Evolutionary conservation across 35 echinoderm and acorn worm species (phyloP).

Genomic region (Anneissia japonica): DNA sequence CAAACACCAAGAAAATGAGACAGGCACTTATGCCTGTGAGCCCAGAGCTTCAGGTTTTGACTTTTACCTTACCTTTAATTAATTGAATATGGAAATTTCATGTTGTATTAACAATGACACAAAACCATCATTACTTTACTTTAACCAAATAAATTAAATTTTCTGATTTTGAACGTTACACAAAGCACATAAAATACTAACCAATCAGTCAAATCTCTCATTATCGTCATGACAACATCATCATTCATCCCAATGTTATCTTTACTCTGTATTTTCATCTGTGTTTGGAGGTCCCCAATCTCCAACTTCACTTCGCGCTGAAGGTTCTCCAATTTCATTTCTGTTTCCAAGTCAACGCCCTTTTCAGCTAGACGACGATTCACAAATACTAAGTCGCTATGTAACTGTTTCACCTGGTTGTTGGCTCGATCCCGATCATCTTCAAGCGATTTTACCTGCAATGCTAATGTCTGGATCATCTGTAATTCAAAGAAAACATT

Average conservation of each 20-base stretch:
- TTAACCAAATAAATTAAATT: too few relatives aligned
- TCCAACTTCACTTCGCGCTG: slow-evolving; percentile 34
- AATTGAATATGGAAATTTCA: too few relatives aligned
- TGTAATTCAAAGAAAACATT: neutral
- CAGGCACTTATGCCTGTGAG: too few relatives aligned
- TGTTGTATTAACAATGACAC: too few relatives aligned
- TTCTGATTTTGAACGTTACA: too few relatives aligned
- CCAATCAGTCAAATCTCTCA: slow-evolving; percentile 41
- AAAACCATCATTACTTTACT: too few relatives aligned
- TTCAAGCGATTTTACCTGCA: slow-evolving; percentile 39
- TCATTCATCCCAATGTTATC: neutral
- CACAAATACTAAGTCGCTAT: slow-evolving; percentile 3
- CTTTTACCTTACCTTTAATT: too few relatives aligned
- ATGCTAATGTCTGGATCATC: slow-evolving; percentile 25
- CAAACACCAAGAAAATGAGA: too few relatives aligned
- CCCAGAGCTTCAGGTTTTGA: too few relatives aligned
- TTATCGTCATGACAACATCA: slow-evolving; percentile 2
- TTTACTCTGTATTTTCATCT: slow-evolving; percentile 3
- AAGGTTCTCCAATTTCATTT: slow-evolving; percentile 27
- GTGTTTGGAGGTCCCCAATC: slow-evolving; percentile 23
- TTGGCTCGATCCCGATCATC: slow-evolving; percentile 15
- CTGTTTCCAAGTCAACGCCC: slow-evolving; percentile 49
- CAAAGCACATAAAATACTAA: neutral
- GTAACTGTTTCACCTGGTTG: slow-evolving; percentile 10
- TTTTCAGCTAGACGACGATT: slow-evolving; percentile 26